Percentiles rank a stretch among this genome's conserved stretches.
phyloP scores from a whole-genome alignment of 1,140 invertebrate genomes.

The Eciton burchellii region DNA sequence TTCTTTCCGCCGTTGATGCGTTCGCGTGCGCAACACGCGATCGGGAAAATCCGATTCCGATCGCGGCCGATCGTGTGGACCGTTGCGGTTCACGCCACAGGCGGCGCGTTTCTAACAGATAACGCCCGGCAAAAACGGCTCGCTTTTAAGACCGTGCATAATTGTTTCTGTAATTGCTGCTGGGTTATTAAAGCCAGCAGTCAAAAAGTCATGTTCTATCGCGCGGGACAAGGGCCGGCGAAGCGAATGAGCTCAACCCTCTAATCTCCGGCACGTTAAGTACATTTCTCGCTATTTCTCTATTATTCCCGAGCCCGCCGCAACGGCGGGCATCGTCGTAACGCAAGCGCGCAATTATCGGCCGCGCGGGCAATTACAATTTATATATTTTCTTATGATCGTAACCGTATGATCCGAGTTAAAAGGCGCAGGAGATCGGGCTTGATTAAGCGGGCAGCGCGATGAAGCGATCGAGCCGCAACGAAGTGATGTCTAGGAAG shows the following conservation, averaged over 20 bases:
- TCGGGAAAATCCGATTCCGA: conserved; percentile 44
- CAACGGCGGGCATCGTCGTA: conserved; percentile 4
- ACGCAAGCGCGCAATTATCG: conserved; percentile 18
- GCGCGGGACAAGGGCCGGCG: background rate
- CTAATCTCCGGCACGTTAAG: conserved; percentile 36
- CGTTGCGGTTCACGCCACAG: background rate
- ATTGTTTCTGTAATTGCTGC: conserved; percentile 65
- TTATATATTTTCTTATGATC: conserved; percentile 48
- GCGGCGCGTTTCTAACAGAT: conserved; percentile 17
- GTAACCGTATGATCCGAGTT: conserved; percentile 17
- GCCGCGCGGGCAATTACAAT: conserved; percentile 19
- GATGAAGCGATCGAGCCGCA: conserved; percentile 4
- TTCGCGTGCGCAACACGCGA: background rate
- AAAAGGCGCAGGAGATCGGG: conserved; percentile 3
- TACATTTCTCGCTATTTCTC: conserved; percentile 34
- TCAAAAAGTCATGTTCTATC: conserved; percentile 13
- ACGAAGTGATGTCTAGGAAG: too few relatives aligned
- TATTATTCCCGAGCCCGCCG: conserved; percentile 42
- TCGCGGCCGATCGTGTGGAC: conserved; percentile 6
- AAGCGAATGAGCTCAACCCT: background rate
- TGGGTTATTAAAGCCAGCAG: conserved; percentile 55
- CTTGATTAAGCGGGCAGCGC: conserved; percentile 11
- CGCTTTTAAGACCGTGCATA: conserved; percentile 68
- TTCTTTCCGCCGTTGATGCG: conserved; percentile 22
- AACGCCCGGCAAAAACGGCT: conserved; percentile 46